A percentile compares a stretch with the other conserved stretches of the same genome.
Evolutionary conservation across 2,797 vertebrate genomes (phyloP).

Genomic region (Fratercula arctica): DNA sequence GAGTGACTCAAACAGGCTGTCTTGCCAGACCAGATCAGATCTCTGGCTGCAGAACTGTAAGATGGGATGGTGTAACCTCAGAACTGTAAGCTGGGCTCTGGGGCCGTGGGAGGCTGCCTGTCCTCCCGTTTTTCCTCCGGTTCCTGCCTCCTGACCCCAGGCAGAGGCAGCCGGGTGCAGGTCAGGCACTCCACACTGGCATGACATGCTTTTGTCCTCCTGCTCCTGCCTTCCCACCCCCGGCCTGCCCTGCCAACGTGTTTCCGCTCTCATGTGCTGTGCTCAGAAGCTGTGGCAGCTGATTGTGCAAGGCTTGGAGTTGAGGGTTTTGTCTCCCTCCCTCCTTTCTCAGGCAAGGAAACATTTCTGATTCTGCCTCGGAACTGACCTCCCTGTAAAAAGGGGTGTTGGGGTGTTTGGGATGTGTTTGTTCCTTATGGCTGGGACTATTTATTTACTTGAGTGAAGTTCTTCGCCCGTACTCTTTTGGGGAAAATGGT

Average conservation of each 20-base stretch:
- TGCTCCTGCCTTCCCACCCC: background rate
- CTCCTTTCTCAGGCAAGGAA: background rate
- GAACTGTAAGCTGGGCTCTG: background rate
- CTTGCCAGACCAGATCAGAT: background rate
- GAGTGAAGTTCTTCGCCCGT: background rate
- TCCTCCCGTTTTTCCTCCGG: rapidly evolving
- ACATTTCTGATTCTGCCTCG: background rate
- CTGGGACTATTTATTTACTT: background rate
- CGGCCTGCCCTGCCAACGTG: background rate
- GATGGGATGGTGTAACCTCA: background rate
- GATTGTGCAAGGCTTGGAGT: background rate
- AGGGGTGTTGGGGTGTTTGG: background rate
- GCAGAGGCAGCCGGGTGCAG: background rate
- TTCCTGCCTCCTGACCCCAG: background rate
- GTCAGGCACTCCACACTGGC: background rate
- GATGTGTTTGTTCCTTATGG: background rate
- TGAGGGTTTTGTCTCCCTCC: background rate
- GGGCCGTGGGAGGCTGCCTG: background rate
- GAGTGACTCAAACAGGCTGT: background rate
- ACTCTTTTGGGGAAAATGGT: background rate
- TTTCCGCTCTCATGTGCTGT: background rate
- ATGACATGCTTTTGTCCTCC: background rate
- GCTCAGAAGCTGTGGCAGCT: background rate
- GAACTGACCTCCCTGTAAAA: background rate
- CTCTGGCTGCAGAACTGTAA: background rate